Evolutionary conservation across 2,797 vertebrate species (phyloP).

Genomic region (Mus minutoides): DNA sequence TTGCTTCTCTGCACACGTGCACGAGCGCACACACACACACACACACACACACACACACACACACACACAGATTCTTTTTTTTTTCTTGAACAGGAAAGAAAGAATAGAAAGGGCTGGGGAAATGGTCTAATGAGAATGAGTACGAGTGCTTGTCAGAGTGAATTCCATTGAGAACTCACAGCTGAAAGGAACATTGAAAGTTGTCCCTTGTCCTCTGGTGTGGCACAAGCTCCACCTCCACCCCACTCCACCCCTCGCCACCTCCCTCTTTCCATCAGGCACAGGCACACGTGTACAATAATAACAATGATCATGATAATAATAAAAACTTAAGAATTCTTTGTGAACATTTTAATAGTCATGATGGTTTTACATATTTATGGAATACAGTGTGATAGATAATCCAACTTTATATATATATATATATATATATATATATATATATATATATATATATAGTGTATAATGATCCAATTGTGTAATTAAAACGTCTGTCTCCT

Average conservation of each 20-base stretch:
- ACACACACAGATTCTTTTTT: background rate
- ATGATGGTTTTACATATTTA: background rate
- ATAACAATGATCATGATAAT: background rate
- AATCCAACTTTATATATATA: background rate
- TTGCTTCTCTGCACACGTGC: background rate
- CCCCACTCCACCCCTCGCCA: background rate
- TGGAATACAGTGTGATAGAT: background rate
- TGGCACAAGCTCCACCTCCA: background rate
- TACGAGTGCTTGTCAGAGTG: background rate
- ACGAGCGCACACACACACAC: too few species aligned
- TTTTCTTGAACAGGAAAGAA: background rate
- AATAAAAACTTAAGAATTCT: background rate
- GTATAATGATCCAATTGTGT: too few species aligned
- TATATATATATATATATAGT: background rate
- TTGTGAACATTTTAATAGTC: background rate
- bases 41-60: background rate
- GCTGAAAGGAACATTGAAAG: background rate
- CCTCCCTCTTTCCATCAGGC: background rate
- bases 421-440: background rate
- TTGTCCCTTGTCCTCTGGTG: background rate
- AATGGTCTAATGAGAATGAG: too few species aligned
- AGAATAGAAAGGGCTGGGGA: background rate
- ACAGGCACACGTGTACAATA: background rate
- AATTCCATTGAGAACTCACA: background rate
- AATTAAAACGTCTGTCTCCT: background rate